A percentile compares a stretch with the other conserved stretches of the same genome.
Evolutionary conservation across 2,113 vertebrate genomes (phyloP).

Genomic region (Synodontis membranacea): DNA sequence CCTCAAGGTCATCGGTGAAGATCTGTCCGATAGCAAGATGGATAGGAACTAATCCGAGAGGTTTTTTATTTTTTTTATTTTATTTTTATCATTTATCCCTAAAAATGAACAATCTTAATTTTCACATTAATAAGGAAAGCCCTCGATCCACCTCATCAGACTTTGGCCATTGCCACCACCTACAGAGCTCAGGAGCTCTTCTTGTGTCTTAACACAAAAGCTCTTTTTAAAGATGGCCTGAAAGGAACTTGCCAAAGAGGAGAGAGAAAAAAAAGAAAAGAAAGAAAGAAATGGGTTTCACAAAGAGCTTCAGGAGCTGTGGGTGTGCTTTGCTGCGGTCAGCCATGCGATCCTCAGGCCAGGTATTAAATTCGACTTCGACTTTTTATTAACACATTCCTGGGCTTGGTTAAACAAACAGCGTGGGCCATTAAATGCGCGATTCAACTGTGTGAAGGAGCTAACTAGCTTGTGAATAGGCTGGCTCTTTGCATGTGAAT

Average conservation of each 20-base stretch:
- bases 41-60: neutral
- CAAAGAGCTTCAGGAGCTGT: conserved; percentile 67
- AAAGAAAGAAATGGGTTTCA: conserved; percentile 48
- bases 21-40: neutral
- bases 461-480: conserved; percentile 57
- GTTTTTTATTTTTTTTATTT: too few relatives aligned
- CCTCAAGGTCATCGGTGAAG: neutral
- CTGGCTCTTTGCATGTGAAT: conserved; percentile 56
- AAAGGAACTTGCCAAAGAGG: conserved; percentile 63
- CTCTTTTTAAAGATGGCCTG: conserved; percentile 54
- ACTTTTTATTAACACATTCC: conserved; percentile 28
- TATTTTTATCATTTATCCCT: neutral
- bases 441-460: conserved; percentile 58
- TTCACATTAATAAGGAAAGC: conserved; percentile 65
- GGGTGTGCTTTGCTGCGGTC: conserved; percentile 61
- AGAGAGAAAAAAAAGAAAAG: neutral
- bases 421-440: conserved; percentile 46
- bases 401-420: conserved; percentile 50
- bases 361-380: conserved; percentile 20
- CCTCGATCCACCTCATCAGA: conserved; percentile 65
- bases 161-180: conserved; percentile 61
- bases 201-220: conserved; percentile 63
- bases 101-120: conserved; percentile 49
- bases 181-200: conserved; percentile 61
- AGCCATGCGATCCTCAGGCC: neutral